These are phyloP conservation scores for Phaethornis superciliosus DNA, from an alignment of 2,113 vertebrate genomes.

Conservation along the genomic window DNA sequence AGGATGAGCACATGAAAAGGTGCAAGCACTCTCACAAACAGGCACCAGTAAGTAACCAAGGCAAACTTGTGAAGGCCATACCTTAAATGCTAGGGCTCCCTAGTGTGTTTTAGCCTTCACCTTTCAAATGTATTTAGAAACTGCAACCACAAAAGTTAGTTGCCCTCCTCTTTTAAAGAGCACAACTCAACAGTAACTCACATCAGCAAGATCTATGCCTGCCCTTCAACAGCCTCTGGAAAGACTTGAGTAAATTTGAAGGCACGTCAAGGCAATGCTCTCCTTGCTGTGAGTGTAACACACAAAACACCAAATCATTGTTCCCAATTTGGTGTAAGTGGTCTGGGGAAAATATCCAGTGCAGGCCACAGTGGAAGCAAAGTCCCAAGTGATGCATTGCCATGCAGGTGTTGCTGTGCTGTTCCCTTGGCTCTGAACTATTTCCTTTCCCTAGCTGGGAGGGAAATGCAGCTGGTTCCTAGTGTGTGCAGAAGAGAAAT, in stretches of 20 bases:
- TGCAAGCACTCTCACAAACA: accelerated
- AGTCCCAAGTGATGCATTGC: background rate
- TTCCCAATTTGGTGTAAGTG: background rate
- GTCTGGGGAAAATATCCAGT: background rate
- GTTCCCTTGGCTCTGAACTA: slow-evolving; percentile 26
- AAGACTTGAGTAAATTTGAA: accelerated
- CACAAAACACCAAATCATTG: background rate
- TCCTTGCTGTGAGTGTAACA: background rate
- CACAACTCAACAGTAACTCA: background rate
- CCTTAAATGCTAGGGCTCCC: background rate
- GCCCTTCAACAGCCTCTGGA: background rate
- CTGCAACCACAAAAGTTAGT: background rate
- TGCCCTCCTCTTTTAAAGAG: background rate
- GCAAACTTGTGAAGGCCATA: background rate
- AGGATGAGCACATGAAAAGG: background rate
- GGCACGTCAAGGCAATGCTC: background rate
- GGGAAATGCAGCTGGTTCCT: slow-evolving; percentile 59
- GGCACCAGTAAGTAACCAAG: background rate
- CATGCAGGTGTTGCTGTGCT: slow-evolving; percentile 51
- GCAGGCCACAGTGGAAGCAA: background rate
- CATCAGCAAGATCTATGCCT: background rate
- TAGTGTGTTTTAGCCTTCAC: background rate
- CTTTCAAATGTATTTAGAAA: background rate
- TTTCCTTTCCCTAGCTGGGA: slow-evolving; percentile 49
- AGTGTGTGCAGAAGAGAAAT: background rate